These are phyloP conservation scores for Magallana angulata DNA, from an alignment of 1,140 invertebrate genomes.

Conservation along the genomic window DNA sequence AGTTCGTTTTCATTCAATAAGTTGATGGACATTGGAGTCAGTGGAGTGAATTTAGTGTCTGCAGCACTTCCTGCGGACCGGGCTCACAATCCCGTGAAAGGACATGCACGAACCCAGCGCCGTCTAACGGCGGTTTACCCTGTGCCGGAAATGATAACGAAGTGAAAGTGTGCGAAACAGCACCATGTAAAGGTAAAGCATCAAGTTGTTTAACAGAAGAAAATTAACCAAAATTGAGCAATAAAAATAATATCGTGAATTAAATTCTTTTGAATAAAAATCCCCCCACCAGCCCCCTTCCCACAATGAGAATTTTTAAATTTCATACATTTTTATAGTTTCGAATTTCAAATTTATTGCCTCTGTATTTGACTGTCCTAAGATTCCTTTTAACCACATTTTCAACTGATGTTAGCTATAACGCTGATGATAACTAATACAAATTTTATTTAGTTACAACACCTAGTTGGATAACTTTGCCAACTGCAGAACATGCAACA, in stretches of 20 bases:
- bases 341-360: too few species aligned
- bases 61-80: background rate
- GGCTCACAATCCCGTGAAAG: background rate
- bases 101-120: constrained; percentile 9
- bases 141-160: background rate
- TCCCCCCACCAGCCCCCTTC: too few species aligned
- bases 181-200: constrained; percentile 3
- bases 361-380: too few species aligned
- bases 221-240: too few species aligned
- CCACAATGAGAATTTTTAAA: too few species aligned
- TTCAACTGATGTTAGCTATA: too few species aligned
- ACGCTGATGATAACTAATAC: too few species aligned
- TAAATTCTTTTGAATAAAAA: too few species aligned
- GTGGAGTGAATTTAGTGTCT: background rate
- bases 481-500: background rate
- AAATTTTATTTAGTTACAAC: background rate
- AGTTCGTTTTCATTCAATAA: background rate
- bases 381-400: too few species aligned
- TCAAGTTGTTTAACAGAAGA: too few species aligned
- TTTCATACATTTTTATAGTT: too few species aligned
- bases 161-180: background rate
- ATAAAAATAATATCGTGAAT: too few species aligned
- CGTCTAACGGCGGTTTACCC: background rate
- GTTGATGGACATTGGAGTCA: constrained; percentile 26
- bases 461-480: background rate